Evolutionary conservation across 2,888 invertebrate genomes (phyloP).

Genomic region (Protophormia terraenovae): DNA sequence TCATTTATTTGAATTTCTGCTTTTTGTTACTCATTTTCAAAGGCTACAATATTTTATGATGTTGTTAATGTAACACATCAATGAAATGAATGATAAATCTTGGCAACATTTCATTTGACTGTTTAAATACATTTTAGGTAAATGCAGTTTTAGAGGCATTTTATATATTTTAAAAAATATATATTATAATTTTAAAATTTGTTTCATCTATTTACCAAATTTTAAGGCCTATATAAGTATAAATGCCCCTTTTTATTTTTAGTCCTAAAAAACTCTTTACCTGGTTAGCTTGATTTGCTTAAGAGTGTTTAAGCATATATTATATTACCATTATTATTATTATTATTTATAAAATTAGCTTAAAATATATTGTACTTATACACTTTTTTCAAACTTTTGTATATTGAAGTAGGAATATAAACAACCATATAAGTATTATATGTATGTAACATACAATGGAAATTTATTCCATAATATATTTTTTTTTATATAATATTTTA

Average conservation of each 20-base stretch:
- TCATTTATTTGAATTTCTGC: not conserved
- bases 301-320: too few relatives aligned
- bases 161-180: too few relatives aligned
- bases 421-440: not conserved
- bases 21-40: not conserved
- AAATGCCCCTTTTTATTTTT: too few relatives aligned
- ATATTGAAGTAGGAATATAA: not conserved
- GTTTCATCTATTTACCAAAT: too few relatives aligned
- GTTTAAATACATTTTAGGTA: constrained; percentile 23
- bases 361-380: constrained; percentile 4
- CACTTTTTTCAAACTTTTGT: not conserved
- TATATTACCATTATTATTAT: too few relatives aligned
- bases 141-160: not conserved
- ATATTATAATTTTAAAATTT: too few relatives aligned
- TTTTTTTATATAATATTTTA: not conserved
- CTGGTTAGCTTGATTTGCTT: too few relatives aligned
- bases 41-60: not conserved
- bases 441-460: not conserved
- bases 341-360: constrained; percentile 32
- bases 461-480: not conserved
- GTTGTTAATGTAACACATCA: not conserved
- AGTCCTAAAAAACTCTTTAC: too few relatives aligned
- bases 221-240: too few relatives aligned
- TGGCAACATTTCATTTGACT: constrained; percentile 40
- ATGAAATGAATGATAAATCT: not conserved